Evolutionary conservation across 2,797 vertebrate species (phyloP).

Genomic region (Hephaestus fuliginosus): DNA sequence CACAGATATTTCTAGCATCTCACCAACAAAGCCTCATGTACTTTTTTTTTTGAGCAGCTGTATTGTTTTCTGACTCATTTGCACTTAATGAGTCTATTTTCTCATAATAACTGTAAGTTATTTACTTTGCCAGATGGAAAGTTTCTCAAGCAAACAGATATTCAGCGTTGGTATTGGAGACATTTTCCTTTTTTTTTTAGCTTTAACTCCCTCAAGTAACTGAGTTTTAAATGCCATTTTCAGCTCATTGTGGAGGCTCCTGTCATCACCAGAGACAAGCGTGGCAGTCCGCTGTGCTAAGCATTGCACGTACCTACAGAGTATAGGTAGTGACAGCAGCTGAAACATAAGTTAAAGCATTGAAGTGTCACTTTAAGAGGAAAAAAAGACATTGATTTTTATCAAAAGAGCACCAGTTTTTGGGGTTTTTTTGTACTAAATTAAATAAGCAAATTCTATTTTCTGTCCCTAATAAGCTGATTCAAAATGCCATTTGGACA

Average conservation of each 20-base stretch:
- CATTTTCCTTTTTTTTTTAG: not conserved
- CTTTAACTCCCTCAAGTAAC: not conserved
- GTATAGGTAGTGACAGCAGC: not conserved
- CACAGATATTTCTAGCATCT: conserved; percentile 1
- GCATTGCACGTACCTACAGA: not conserved
- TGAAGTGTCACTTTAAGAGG: conserved; percentile 31
- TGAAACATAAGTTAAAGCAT: conserved; percentile 8
- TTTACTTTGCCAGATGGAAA: conserved; percentile 31
- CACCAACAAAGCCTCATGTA: conserved; percentile 1
- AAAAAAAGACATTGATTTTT: not conserved
- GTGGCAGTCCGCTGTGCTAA: not conserved
- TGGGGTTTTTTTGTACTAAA: conserved; percentile 11
- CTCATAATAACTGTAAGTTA: conserved; percentile 21
- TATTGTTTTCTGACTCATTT: conserved; percentile 42
- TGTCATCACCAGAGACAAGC: not conserved
- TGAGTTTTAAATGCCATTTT: not conserved
- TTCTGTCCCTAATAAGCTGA: conserved; percentile 26
- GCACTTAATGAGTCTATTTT: conserved; percentile 34
- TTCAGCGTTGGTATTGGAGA: not conserved
- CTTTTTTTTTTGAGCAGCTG: not conserved
- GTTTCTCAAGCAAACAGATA: not conserved
- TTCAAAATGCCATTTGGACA: conserved; percentile 14
- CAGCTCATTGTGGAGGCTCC: not conserved
- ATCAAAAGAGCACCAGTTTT: not conserved
- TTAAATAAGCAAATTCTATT: conserved; percentile 5